Evolutionary conservation across 1,140 invertebrate genomes (phyloP), one percentile per base, ranked within the genome.

Genomic region (Cataglyphis hispanica): DNA sequence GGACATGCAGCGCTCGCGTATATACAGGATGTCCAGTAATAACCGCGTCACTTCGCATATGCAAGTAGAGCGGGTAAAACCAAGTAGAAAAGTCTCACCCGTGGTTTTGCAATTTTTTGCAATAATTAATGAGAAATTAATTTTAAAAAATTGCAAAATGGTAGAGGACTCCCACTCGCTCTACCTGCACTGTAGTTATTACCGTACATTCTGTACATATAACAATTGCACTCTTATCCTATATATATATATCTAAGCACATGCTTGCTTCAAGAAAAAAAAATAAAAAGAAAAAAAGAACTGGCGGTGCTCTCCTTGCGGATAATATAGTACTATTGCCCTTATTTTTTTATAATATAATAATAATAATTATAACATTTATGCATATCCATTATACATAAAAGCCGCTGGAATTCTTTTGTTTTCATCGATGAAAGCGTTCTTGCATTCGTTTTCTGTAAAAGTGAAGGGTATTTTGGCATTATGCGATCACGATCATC

Each of bases 1-100:
- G 92, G 93, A 95, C 93, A 94, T 94, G 91, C 92, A 94, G 91
- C 87, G 85, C 90, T 92, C 90, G 87, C 87, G 89, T 61, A 86
- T 27, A 40, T 3, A 56, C 13, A 40, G 7, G 6, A 2, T 58
- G 87, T 85, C 90, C 40, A 10, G 10, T 43, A 43, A 43, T 43
- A 10, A 43, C 37, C 8, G 37, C 8, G 8, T 40, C 8, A 8
- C 11, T 10, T 43, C 40, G 0, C 40, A 10, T 43, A 2, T 43
- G 1, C 10, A 43, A 31, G 31, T 31, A 31, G 31, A 31, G 31
- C 31, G 31, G 40, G 1, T 43, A 10, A 43, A 11, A 43, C 2
- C 10, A 2, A 43, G 40, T 43, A 43, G 40, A 11, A 43, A 43
- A 43, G 10, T 43, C 40, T 43, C 40, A 43, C 1, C 40, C 1